phyloP scores from a whole-genome alignment of 2,113 vertebrate species.

The Cettia cetti region DNA sequence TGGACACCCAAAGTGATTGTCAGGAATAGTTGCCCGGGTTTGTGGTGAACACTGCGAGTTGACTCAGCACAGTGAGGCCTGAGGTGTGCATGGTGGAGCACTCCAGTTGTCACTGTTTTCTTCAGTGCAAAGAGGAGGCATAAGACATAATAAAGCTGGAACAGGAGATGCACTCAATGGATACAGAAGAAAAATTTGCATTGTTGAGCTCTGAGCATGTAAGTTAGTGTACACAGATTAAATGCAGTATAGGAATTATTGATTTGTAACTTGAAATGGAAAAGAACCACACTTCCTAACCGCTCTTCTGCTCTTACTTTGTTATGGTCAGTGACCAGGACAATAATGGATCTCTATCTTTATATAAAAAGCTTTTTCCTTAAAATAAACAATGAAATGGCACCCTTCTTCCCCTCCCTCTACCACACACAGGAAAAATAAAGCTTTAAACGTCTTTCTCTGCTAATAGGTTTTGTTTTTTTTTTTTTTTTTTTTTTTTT shows the following conservation, averaged over 20 bases:
- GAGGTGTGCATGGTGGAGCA: too few species aligned
- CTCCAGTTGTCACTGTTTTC: neutral
- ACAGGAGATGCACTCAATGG: neutral
- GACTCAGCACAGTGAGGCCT: neutral
- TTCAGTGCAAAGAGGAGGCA: neutral
- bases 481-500: neutral
- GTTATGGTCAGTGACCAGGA: neutral
- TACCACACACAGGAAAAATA: neutral
- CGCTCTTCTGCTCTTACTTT: neutral
- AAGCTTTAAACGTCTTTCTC: neutral
- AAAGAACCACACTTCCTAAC: neutral
- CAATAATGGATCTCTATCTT: neutral
- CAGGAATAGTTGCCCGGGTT: neutral
- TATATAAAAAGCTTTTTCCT: neutral
- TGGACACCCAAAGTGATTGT: neutral
- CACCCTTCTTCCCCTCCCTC: neutral
- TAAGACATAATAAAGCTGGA: neutral
- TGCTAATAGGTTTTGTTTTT: neutral
- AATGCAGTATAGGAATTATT: neutral
- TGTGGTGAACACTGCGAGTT: neutral
- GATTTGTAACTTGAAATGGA: neutral
- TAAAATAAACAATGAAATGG: neutral
- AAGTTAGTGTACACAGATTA: neutral
- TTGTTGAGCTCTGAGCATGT: neutral
- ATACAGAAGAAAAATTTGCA: accelerated